These are phyloP conservation scores for Microcebus lehilahytsara DNA, from an alignment of 2,113 vertebrate genomes.

Conservation along the genomic window DNA sequence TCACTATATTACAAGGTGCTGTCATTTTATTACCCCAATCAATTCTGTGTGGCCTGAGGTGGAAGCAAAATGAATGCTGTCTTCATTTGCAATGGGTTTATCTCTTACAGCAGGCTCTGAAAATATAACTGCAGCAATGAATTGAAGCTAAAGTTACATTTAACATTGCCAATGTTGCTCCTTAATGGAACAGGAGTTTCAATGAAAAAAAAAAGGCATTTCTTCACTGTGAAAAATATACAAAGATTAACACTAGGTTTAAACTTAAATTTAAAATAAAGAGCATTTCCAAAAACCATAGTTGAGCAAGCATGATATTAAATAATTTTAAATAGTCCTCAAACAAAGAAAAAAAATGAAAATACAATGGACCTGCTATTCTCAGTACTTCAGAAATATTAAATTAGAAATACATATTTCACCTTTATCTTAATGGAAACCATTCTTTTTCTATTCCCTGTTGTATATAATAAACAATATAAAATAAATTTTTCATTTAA, in stretches of 20 bases:
- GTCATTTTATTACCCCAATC: slow-evolving; percentile 95
- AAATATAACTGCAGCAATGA: slow-evolving; percentile 88
- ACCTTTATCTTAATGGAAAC: slow-evolving; percentile 28
- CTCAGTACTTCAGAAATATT: neutral
- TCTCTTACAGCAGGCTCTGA: slow-evolving; percentile 89
- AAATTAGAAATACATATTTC: neutral
- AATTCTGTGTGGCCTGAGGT: slow-evolving; percentile 88
- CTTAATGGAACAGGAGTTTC: slow-evolving; percentile 60
- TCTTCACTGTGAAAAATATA: slow-evolving; percentile 20
- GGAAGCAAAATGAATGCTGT: slow-evolving; percentile 87
- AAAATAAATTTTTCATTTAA: neutral
- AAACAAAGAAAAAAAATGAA: neutral
- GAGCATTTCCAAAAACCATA: neutral
- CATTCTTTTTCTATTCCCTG: neutral
- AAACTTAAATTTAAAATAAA: slow-evolving; percentile 41
- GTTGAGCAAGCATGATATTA: neutral
- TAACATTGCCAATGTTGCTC: slow-evolving; percentile 72
- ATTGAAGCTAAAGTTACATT: slow-evolving; percentile 85
- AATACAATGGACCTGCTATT: neutral
- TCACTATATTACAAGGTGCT: slow-evolving; percentile 89
- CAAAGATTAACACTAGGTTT: neutral
- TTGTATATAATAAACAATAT: neutral
- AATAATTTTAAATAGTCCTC: slow-evolving; percentile 45
- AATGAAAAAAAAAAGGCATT: neutral
- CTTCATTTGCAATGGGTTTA: slow-evolving; percentile 91